phyloP scores from a whole-genome alignment of 2,888 invertebrate genomes.

The Oscheius sp. region DNA sequence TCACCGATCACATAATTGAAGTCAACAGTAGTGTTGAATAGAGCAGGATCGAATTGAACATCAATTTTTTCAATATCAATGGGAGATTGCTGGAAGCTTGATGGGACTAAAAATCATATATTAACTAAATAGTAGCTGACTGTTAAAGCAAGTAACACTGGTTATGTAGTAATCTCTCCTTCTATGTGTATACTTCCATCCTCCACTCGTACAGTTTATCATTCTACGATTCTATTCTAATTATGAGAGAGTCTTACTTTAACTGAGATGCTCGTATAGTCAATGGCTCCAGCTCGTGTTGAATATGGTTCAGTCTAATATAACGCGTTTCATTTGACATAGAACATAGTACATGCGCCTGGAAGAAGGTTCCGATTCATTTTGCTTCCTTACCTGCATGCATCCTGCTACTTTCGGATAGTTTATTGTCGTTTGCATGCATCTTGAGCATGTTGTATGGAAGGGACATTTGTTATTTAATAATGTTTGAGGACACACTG shows the following conservation, averaged over 20 bases:
- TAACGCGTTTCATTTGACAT: slow-evolving; percentile 10
- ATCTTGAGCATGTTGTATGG: slow-evolving; percentile 21
- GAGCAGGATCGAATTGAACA: slow-evolving; percentile 16
- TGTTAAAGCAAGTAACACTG: slow-evolving; percentile 22
- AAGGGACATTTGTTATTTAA: not conserved
- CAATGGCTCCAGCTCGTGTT: slow-evolving; percentile 21
- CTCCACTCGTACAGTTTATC: slow-evolving; percentile 13
- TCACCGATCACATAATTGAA: slow-evolving; percentile 25
- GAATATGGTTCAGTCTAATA: slow-evolving; percentile 22
- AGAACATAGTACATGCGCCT: slow-evolving; percentile 6
- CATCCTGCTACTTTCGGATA: slow-evolving; percentile 21
- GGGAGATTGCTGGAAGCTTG: slow-evolving; percentile 24
- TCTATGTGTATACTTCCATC: slow-evolving; percentile 15
- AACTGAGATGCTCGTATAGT: slow-evolving; percentile 8
- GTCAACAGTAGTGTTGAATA: not conserved
- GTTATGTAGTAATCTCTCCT: slow-evolving; percentile 21
- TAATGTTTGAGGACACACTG: slow-evolving; percentile 18
- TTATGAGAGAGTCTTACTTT: slow-evolving; percentile 2
- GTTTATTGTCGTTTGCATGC: not conserved
- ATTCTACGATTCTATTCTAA: no score
- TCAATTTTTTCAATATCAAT: slow-evolving; percentile 10
- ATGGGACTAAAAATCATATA: slow-evolving; percentile 1
- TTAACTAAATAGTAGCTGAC: not conserved
- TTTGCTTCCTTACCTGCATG: slow-evolving; percentile 13
- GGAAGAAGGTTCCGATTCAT: not conserved